Base-by-base conservation (phyloP, 2,113 vertebrate genomes). In the Trematomus loennbergii region DNA sequence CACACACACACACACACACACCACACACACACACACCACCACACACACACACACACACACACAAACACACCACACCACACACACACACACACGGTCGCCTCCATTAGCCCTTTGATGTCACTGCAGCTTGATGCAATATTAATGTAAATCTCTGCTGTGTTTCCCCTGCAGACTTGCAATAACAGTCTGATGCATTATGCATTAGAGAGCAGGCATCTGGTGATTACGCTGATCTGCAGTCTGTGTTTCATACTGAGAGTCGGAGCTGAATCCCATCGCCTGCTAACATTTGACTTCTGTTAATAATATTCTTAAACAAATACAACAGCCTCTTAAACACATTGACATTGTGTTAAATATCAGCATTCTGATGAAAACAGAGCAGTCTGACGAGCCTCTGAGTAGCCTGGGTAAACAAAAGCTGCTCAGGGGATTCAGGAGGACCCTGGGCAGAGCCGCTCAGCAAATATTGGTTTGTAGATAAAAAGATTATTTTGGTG, bases 151-250 rank as follows among this genome's bases (percentile, higher is more conserved):
- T 78, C 65, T 79, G 86, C 83, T 87, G 72, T 90, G 77, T 91
- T 92, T 73, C 84, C 89, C 86, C 61, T 61, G 81, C 81, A 88
- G 90, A 90, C 79, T 78, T 68, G 81, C 63, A 92, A 90, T 88
- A 94, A 92, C 82, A 86, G 79, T 70, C 67, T 81, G 72, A 91
- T 94, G 87, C 89, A 94, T 94, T 92, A 95, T 94, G 91, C 80
- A 95, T 86, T 22, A 86, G 81, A 36, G 50, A 81, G 83, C 48
- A 72, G 66, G 83, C 91, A 88, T 89, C 80, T 91, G 91, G 80
- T 92, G 87, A 93, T 90, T 91, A 89, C 79, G 54, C 60, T 72
- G 85, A 86, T 85, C 86, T 89, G 68, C 79, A 72, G 72, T 66
- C 74, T 68, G 45, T 9, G 68, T 87, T 87, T 86, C 78, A 72